These are phyloP conservation scores for Zaprionus gabonicus DNA, from an alignment of 1,140 invertebrate species.

Conservation along the genomic window DNA sequence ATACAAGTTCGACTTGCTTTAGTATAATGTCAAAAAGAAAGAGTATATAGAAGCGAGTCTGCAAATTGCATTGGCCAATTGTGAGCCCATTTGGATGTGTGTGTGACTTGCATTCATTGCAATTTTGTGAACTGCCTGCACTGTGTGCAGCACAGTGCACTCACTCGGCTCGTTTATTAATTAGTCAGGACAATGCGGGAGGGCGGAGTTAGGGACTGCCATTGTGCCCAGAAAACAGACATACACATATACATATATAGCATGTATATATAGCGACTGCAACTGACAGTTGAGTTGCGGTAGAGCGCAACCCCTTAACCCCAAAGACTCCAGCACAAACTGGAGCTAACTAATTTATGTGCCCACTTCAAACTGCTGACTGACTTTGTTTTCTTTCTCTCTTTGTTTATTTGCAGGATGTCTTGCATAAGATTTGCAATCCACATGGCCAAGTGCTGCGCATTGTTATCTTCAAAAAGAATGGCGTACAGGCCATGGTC, in stretches of 20 bases:
- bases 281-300: conserved; percentile 8
- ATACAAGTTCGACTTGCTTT: background rate
- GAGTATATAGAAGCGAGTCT: conserved; percentile 11
- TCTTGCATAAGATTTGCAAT: conserved; percentile 97
- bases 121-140: conserved; percentile 27
- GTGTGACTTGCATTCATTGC: conserved; percentile 42
- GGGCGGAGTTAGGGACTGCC: background rate
- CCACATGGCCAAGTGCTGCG: conserved; percentile 97
- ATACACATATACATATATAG: background rate
- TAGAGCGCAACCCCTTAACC: no score
- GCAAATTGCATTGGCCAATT: conserved; percentile 25
- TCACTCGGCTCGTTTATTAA: conserved; percentile 48
- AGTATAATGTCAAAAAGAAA: background rate
- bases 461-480: conserved; percentile 99
- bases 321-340: no score
- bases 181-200: conserved; percentile 52
- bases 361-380: background rate
- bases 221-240: background rate
- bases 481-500: conserved; percentile 99
- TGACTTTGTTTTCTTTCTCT: background rate
- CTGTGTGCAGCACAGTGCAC: background rate
- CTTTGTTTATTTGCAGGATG: conserved; percentile 93
- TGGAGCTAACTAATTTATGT: conserved; percentile 2
- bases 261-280: background rate
- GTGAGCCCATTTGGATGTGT: background rate